Base-by-base conservation (phyloP, 2,797 vertebrate species). In the Eupleurogrammus muticus region DNA sequence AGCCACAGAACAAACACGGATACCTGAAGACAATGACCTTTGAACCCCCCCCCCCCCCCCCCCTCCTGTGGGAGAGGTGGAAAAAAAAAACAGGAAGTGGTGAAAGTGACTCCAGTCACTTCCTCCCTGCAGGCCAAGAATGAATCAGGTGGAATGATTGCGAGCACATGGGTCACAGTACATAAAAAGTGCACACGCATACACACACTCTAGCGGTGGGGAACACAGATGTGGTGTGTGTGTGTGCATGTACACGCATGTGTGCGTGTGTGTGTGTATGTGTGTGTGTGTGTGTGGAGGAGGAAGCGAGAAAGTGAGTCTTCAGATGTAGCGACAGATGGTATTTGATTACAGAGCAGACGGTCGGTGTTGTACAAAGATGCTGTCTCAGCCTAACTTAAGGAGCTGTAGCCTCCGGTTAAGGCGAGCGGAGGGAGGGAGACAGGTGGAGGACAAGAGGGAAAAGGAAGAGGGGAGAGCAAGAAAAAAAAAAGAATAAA, bases 261-360 rank as follows among this genome's bases (percentile, higher is more conserved):
- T 20, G 47, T 47, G 54, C 42, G 35, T 62, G 50, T 38, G 35
- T 60, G 59, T 51, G 59, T 55, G 70, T 62, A 58, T 10, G 58
- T 50, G 66, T 36, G 54, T 72, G 77, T 79, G 79, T 74, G 81
- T 63, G 55, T 68, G 68, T 54, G 80, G 67, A 67, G 59, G 76
- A 87, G 81, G 74, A 85, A 88, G 82, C 47, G 72, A 83, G 85
- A 78, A 87, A 87, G 90, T 81, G 89, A 90, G 88, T 97, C 97
- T 98, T 99, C 97, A 99, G 97, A 98, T 98, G 97, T 97, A 98
- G 96, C 95, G 97, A 98, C 97, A 99, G 97, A 99, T 99, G 97
- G 97, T 98, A 97, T 98, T 98, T 99, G 97, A 99, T 98, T 97
- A 97, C 96, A 95, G 96, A 99, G 96, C 97, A 99, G 97, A 98